phyloP scores from a whole-genome alignment of 2,113 vertebrate species.

The Lathamus discolor region DNA sequence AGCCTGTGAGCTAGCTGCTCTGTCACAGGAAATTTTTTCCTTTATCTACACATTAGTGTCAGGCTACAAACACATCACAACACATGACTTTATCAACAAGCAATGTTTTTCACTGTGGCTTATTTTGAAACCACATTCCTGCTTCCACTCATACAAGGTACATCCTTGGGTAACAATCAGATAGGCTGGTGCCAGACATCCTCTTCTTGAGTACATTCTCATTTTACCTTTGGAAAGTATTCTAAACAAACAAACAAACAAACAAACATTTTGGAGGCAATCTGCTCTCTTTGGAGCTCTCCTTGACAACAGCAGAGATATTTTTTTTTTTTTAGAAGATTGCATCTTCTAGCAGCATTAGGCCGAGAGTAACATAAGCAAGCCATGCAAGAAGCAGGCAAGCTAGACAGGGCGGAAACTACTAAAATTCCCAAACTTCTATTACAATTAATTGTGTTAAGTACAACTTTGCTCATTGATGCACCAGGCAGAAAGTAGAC shows the following conservation, averaged over 20 bases:
- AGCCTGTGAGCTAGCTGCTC: slow-evolving; percentile 1
- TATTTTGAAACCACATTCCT: slow-evolving; percentile 53
- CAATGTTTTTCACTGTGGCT: not conserved
- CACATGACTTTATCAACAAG: slow-evolving; percentile 31
- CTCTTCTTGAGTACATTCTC: slow-evolving; percentile 11
- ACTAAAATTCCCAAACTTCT: slow-evolving; percentile 10
- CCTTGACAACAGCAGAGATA: not conserved
- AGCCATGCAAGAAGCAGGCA: not conserved
- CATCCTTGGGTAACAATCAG: slow-evolving; percentile 33
- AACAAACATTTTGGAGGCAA: slow-evolving; percentile 2
- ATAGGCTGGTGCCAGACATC: slow-evolving; percentile 38
- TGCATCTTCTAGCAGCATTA: not conserved
- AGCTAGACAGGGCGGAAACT: not conserved
- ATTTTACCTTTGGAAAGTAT: slow-evolving; percentile 53
- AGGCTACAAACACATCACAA: slow-evolving; percentile 21
- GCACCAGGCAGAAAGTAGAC: slow-evolving; percentile 36
- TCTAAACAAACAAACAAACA: slow-evolving; percentile 54
- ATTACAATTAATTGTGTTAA: not conserved
- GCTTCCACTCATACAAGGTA: slow-evolving; percentile 20
- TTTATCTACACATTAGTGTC: slow-evolving; percentile 6
- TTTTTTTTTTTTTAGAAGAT: not conserved
- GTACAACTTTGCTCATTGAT: not conserved
- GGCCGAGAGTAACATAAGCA: not conserved
- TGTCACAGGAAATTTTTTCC: not conserved
- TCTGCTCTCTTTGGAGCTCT: not conserved